These are phyloP conservation scores for Ageneiosus marmoratus DNA, from an alignment of 2,113 vertebrate genomes.

Conservation along the genomic window DNA sequence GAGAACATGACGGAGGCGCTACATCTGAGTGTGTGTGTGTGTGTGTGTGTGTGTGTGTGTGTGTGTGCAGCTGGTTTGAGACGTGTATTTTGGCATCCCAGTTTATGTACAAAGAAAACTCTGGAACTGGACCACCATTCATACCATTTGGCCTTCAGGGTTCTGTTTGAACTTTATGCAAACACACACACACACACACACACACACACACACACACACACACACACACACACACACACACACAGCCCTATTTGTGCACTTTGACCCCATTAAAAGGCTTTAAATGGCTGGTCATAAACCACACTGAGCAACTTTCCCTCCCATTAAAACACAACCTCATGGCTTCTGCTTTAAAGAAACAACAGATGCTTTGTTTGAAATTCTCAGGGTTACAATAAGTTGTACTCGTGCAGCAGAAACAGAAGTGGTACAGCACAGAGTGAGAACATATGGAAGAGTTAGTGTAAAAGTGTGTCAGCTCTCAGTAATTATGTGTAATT, in stretches of 20 bases:
- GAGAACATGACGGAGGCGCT: background rate
- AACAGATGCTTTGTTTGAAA: constrained; percentile 42
- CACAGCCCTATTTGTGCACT: constrained; percentile 16
- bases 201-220: constrained; percentile 10
- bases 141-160: background rate
- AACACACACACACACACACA: background rate
- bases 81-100: constrained; percentile 36
- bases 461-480: background rate
- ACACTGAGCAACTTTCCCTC: constrained; percentile 29
- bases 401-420: constrained; percentile 24
- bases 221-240: constrained; percentile 10
- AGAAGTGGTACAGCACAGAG: background rate
- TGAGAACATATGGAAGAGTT: background rate
- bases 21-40: background rate
- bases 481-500: background rate
- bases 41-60: constrained; percentile 12
- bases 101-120: constrained; percentile 35
- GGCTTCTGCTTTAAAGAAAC: constrained; percentile 32
- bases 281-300: constrained; percentile 31
- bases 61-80: constrained; percentile 29
- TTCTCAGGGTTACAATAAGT: constrained; percentile 30
- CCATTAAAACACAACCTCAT: constrained; percentile 21
- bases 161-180: background rate
- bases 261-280: constrained; percentile 15
- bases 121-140: constrained; percentile 24